phyloP scores from a whole-genome alignment of 64 coral and sea anemone species.

The Montipora foliosa region DNA sequence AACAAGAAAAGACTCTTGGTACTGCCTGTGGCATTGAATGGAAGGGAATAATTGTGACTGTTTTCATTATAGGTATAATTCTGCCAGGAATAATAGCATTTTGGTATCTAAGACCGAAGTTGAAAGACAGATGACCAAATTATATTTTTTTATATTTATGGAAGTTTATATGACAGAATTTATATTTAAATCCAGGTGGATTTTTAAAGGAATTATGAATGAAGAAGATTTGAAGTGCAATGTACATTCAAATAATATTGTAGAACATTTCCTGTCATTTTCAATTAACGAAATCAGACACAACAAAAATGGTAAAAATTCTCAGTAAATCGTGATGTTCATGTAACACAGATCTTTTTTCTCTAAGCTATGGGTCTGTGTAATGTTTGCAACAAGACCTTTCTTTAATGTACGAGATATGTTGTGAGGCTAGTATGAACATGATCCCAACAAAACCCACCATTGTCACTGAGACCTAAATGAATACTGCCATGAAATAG shows the following conservation, averaged over 20 bases:
- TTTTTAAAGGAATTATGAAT: neutral
- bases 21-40: conserved; percentile 88
- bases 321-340: too few relatives aligned
- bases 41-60: conserved; percentile 74
- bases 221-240: neutral
- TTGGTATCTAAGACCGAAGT: conserved; percentile 30
- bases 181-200: conserved; percentile 14
- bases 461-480: too few relatives aligned
- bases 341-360: too few relatives aligned
- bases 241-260: neutral
- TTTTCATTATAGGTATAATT: conserved; percentile 68
- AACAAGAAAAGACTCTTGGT: conserved; percentile 81
- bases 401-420: too few relatives aligned
- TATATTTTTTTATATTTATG: conserved; percentile 32
- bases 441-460: too few relatives aligned
- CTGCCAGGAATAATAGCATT: conserved; percentile 68
- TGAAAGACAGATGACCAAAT: conserved; percentile 38
- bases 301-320: too few relatives aligned
- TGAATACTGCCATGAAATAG: too few relatives aligned
- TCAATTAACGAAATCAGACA: too few relatives aligned
- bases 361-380: too few relatives aligned
- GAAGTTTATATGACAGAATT: neutral
- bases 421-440: too few relatives aligned
- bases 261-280: neutral
- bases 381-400: too few relatives aligned